Percentiles rank a stretch among this genome's conserved stretches.
Conservation (phyloP, 2,797 vertebrate genomes). For the Silurus aristotelis region DNA sequence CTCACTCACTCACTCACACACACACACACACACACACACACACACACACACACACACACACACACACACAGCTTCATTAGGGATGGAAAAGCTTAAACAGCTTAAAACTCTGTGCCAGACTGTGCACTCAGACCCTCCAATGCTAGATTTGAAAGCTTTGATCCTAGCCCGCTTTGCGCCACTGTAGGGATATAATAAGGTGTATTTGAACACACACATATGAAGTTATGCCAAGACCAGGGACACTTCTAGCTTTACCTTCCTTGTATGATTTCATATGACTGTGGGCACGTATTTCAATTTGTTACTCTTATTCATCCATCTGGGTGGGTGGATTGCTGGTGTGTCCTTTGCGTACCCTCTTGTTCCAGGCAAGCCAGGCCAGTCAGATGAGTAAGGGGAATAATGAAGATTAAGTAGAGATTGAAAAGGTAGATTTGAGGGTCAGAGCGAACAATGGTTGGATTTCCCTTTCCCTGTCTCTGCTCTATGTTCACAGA, state of each 20-base stretch:
- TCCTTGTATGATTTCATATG: constrained; percentile 20
- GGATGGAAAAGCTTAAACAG: constrained; percentile 45
- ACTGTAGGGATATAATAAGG: constrained; percentile 73
- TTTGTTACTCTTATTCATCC: constrained; percentile 43
- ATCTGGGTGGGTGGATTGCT: constrained; percentile 47
- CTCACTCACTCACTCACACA: background rate
- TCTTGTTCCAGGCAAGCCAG: constrained; percentile 38
- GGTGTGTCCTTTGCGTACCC: constrained; percentile 52
- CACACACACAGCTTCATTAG: constrained; percentile 35
- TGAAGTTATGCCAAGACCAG: constrained; percentile 45
- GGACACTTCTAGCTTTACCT: constrained; percentile 47
- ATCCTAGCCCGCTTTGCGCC: constrained; percentile 72
- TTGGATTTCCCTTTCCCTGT: constrained; percentile 51
- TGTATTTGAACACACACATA: constrained; percentile 64
- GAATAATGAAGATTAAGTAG: constrained; percentile 74
- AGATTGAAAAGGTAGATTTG: constrained; percentile 60
- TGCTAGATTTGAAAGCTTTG: constrained; percentile 69
- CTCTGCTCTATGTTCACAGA: constrained; percentile 39
- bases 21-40: constrained; percentile 3
- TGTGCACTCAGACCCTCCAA: constrained; percentile 57
- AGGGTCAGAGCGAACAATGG: constrained; percentile 54
- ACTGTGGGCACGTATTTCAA: constrained; percentile 30
- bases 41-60: background rate
- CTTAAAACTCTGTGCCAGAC: constrained; percentile 42
- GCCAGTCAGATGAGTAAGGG: constrained; percentile 42